Conservation (phyloP, 2,797 vertebrate species). For the Heliangelus exortis region DNA sequence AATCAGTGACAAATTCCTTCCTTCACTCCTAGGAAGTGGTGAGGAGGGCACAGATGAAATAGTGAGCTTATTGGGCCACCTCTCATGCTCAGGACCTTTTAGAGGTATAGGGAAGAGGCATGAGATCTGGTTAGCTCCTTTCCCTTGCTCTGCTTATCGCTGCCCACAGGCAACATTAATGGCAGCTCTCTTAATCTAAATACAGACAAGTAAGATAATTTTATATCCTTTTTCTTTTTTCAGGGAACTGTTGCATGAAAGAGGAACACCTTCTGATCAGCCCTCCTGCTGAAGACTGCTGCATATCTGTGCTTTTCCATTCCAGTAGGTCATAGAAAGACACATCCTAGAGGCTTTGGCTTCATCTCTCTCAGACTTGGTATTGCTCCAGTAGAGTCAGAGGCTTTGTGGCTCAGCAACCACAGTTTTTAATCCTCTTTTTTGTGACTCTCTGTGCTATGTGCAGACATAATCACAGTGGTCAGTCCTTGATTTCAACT, state of each 20-base stretch:
- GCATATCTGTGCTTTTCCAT: not conserved
- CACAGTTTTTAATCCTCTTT: not conserved
- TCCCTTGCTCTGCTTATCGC: not conserved
- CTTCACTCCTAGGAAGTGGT: not conserved
- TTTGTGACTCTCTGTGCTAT: constrained; percentile 2
- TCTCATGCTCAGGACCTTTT: not conserved
- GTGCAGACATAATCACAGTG: not conserved
- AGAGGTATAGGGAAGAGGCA: not conserved
- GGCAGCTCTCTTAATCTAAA: not conserved
- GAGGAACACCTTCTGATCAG: not conserved
- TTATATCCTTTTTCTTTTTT: not conserved
- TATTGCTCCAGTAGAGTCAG: not conserved
- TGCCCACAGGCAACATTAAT: not conserved
- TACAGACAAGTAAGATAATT: not conserved
- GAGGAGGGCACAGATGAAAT: not conserved
- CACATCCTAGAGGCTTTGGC: not conserved
- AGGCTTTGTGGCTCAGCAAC: not conserved
- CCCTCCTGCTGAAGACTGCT: not conserved
- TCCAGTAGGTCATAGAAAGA: not conserved
- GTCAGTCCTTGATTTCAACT: not conserved
- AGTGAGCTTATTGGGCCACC: not conserved
- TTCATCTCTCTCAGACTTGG: not conserved
- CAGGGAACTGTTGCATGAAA: not conserved
- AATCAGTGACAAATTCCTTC: not conserved
- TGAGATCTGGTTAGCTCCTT: not conserved